Percentiles rank a stretch among this genome's conserved stretches.
phyloP scores from a whole-genome alignment of 1,140 invertebrate genomes.

The Papilio helenus region DNA sequence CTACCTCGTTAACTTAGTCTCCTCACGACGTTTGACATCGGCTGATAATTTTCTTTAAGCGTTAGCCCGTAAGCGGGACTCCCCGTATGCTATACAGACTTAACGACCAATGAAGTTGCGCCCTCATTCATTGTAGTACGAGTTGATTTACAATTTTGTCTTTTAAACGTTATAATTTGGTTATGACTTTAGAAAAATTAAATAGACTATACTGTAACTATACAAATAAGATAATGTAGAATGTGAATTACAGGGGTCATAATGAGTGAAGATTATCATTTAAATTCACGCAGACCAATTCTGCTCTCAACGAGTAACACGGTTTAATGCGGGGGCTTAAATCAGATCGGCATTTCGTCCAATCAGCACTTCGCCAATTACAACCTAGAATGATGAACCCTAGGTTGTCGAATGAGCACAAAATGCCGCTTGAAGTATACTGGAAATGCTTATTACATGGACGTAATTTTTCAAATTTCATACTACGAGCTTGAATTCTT shows the following conservation, averaged over 20 bases:
- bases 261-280: neutral
- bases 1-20: no score
- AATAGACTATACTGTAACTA: no score
- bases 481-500: no score
- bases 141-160: no score
- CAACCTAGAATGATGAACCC: constrained; percentile 9
- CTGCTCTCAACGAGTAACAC: constrained; percentile 7
- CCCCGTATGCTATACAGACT: no score
- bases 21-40: no score
- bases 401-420: constrained; percentile 24
- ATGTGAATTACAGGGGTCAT: neutral
- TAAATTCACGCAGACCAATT: constrained; percentile 9
- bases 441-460: neutral
- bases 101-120: no score
- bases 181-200: no score
- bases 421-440: constrained; percentile 12
- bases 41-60: no score
- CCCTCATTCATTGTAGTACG: no score
- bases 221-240: neutral
- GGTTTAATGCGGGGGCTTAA: constrained; percentile 32
- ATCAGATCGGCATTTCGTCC: constrained; percentile 36
- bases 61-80: no score
- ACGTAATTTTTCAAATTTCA: neutral
- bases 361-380: constrained; percentile 37
- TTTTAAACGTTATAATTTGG: no score